Evolutionary conservation across 2,797 vertebrate species (phyloP).

Genomic region (Streptopelia turtur): DNA sequence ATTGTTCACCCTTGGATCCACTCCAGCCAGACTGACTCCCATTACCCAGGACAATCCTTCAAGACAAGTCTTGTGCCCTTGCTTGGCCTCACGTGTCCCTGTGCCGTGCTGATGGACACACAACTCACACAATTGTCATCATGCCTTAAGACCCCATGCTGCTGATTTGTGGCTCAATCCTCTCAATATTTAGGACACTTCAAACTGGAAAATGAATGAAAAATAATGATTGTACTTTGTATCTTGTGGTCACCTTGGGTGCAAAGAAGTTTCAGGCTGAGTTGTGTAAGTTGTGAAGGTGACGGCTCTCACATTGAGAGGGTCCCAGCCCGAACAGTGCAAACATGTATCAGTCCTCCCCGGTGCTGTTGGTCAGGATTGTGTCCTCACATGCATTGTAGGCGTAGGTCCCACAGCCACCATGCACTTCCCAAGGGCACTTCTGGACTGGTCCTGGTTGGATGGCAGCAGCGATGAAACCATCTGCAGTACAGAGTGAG

Average conservation of each 20-base stretch:
- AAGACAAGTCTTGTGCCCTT: constrained; percentile 7
- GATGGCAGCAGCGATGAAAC: neutral
- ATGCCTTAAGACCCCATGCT: neutral
- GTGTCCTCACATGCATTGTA: neutral
- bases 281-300: neutral
- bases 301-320: neutral
- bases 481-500: neutral
- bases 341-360: accelerated
- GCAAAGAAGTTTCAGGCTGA: neutral
- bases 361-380: neutral
- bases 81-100: neutral
- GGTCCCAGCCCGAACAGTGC: neutral
- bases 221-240: constrained; percentile 29
- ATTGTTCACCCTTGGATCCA: constrained; percentile 40
- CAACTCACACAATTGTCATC: constrained; percentile 55
- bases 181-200: constrained; percentile 27
- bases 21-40: constrained; percentile 57
- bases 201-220: constrained; percentile 10
- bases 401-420: accelerated
- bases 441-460: neutral
- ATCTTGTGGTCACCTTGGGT: neutral
- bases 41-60: constrained; percentile 59
- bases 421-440: neutral
- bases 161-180: neutral
- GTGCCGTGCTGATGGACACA: neutral